A percentile compares a stretch with the other conserved stretches of the same genome.
Evolutionary conservation across 2,797 vertebrate species (phyloP).

Genomic region (Peromyscus eremicus): DNA sequence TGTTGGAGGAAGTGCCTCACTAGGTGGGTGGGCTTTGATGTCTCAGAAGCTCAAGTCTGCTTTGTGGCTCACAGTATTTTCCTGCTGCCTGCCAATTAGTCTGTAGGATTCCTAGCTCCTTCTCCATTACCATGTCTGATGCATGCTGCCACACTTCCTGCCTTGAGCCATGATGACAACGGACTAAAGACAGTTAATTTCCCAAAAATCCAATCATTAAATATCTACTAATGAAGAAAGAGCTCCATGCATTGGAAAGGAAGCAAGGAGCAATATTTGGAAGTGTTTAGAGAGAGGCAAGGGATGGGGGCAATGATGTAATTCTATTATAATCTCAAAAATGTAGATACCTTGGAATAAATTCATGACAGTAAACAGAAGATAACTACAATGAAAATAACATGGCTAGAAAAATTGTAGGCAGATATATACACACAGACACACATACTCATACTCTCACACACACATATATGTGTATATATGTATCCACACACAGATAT

Average conservation of each 20-base stretch:
- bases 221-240: background rate
- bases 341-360: background rate
- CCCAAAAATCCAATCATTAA: background rate
- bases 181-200: background rate
- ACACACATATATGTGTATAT: no score
- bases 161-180: no score
- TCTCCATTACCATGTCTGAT: no score
- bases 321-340: background rate
- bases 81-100: no score
- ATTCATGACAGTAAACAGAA: background rate
- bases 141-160: no score
- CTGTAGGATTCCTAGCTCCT: no score
- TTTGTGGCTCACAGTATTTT: no score
- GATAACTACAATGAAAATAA: background rate
- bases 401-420: background rate
- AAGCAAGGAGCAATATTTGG: background rate
- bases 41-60: no score
- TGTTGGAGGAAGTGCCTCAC: no score
- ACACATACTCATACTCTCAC: background rate
- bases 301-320: background rate
- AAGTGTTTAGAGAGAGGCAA: background rate
- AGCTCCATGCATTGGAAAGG: background rate
- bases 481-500: background rate
- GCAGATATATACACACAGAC: no score
- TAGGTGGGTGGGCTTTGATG: no score